Evolutionary conservation across 2,888 invertebrate species (phyloP), one percentile per base, ranked within the genome.

Genomic region (Plebejus anna): DNA sequence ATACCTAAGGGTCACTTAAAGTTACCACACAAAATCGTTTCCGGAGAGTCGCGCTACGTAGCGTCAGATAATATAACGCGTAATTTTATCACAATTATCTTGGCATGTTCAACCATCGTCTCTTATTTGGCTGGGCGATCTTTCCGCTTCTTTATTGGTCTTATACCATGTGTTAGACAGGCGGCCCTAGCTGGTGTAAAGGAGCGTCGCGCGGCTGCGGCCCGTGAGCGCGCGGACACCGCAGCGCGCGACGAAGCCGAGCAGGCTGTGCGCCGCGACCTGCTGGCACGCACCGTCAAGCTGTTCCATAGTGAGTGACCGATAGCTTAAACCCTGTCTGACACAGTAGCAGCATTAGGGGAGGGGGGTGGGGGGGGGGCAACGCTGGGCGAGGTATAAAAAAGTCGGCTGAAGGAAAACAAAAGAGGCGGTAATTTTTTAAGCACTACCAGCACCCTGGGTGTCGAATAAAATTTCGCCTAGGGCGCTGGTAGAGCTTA

Each of bases 161-260:
- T 22, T n/a, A 22, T 7, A n/a, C 59, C 81, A 47, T 80, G 80
- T 75, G 78, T 38, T 81, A 93, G 94, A 77, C 90, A 90, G 89
- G 89, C 89, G 13, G 88, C 88, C 75, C 81, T 94, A 79, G 92
- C 90, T 28, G 90, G 90, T 13, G 92, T 90, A 0, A 92, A 91
- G 82, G 91, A 91, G 82, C 90, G 90, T 76, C 84, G 88, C 28
- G 80, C 84, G 13, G 81, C 82, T 4, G 83, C 84, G 76, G 89
- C 89, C 42, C 82, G 82, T 22, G 89, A 86, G 76, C 80, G 90
- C 32, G 87, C 87, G 0, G 90, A 90, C 47, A 79, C 87, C 38
- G 87, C 91, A 86, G 87, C 85, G 0, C 88, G 82, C 11, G 94
- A 94, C 51, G 83, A 84, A 4, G 83, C 79, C 0, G 90, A 94